Evolutionary conservation across 2,797 vertebrate genomes (phyloP).

Genomic region (Lacerta agilis): DNA sequence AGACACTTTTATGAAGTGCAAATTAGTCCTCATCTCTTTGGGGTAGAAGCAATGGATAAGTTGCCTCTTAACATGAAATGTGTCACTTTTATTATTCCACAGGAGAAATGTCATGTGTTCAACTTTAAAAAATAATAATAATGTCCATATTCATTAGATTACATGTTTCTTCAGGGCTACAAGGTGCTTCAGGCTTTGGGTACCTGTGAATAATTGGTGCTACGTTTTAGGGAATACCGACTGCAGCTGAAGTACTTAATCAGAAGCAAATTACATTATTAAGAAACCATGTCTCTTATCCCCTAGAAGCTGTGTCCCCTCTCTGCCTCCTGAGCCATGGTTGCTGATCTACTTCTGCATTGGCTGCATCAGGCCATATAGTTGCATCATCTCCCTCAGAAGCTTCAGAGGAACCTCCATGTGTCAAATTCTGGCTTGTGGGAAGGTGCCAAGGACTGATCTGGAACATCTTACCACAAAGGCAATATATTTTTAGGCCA

Average conservation of each 20-base stretch:
- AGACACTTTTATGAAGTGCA: conserved; percentile 43
- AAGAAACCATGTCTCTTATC: neutral
- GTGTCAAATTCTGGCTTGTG: neutral
- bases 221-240: conserved; percentile 53
- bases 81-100: conserved; percentile 42
- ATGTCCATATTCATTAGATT: conserved; percentile 44
- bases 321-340: neutral
- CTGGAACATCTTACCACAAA: neutral
- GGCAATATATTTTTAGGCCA: neutral
- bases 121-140: conserved; percentile 26
- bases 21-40: conserved; percentile 44
- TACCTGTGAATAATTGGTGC: conserved; percentile 52
- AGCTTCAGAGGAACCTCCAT: neutral
- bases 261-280: conserved; percentile 40
- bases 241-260: conserved; percentile 38
- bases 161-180: conserved; percentile 37
- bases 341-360: too few species aligned
- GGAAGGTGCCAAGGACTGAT: neutral
- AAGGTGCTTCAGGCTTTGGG: conserved; percentile 40
- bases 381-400: neutral
- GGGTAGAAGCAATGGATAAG: conserved; percentile 13
- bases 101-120: conserved; percentile 41
- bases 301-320: neutral
- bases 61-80: conserved; percentile 37
- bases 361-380: neutral